Base-by-base conservation (phyloP, 2,113 vertebrate species). In the Grallaria varia region DNA sequence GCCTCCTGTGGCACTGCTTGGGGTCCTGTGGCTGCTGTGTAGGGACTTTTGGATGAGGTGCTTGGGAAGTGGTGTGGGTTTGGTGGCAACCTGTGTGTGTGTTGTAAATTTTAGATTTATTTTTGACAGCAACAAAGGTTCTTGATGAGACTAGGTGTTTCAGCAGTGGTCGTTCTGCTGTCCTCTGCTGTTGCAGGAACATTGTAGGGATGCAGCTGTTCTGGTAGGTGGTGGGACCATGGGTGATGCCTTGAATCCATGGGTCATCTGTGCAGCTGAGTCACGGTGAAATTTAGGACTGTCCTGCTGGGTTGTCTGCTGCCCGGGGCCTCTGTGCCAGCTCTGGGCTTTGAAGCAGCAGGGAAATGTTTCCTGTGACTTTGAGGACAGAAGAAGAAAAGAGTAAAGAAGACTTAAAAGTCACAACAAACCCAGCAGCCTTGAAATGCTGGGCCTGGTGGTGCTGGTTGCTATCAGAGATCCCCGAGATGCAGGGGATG, bases 301-400 rank as follows among this genome's bases (percentile, higher is more conserved):
- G 25, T 82, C 31, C 52, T 87, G 56, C 84, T 72, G 69, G n/a
- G 49, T 52, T 4, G 1, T 50, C 63, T 80, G 83, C 86, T 79
- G 19, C 11, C 3, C 49, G 63, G 53, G 58, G 33, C 49, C 8
- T 84, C n/a, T 89, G 68, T 69, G 79, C 76, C 16, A 14, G 27
- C 33, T 72, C 33, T 37, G 58, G 56, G 47, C 80, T 93, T 93
- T 76, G 92, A 95, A 93, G 53, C 78, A 78, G 63, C 39, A 47
- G 55, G 82, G 55, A 84, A 28, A 76, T 20, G 14, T 50, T 87
- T 87, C 63, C 62, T 35, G 11, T 66, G 83, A 74, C 77, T 85
- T 79, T 17, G 52, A 81, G 37, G 21, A 10, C n/a, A 2, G 15
- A 45, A 42, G 53, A n/a, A 79, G 39, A 83, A 68, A 68, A 72